Base-by-base conservation (phyloP, 2,113 vertebrate species). In the cattle (Bos taurus) region DNA sequence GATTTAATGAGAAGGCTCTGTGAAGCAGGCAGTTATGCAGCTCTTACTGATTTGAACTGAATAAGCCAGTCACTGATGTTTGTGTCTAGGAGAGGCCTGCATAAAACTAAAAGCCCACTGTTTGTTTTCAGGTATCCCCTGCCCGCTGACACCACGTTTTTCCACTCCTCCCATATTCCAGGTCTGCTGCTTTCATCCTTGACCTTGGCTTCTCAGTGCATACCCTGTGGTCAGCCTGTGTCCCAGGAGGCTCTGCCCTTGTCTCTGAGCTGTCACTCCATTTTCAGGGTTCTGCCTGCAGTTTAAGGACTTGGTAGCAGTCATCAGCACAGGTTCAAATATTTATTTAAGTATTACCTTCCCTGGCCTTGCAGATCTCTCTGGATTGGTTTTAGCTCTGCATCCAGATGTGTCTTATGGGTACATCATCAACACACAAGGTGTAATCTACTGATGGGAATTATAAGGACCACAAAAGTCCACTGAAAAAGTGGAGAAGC, bases 71-170 rank as follows among this genome's bases (percentile, higher is more conserved):
- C 23, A 33, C 6, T 14, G 2, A 4, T 1, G 1, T 26, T 48
- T 30, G 16, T 26, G 28, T 48, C n/a, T 36, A 2, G 46, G 28
- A 56, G 1, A 60, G 14, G 16, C 26, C 52, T 40, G 8, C 23
- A 33, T 25, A 33, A 52, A 56, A 67, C 17, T 5, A 19, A 46
- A 36, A 78, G 13, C 46, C 3, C 14, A 0, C 28, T 7, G 0
- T 40, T 71, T n/a, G 6, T 78, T 57, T 28, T 23, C 50, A 81
- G 64, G 71, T 57, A 11, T 17, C 36, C 25, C 25, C 30, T 4
- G 0, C 11, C 10, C 1, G 0, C 3, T 10, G 36, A 48, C 4
- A 7, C 30, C 3, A 1, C 0, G 0, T 3, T 52, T n/a, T 50
- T 59, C 5, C 1, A 5, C 25, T 26, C 43, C 15, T 13, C 28